Percentiles rank a stretch among this genome's conserved stretches.
Evolutionary conservation across 2,113 vertebrate species (phyloP).

Genomic region (Cyphomyrus plagiostoma): DNA sequence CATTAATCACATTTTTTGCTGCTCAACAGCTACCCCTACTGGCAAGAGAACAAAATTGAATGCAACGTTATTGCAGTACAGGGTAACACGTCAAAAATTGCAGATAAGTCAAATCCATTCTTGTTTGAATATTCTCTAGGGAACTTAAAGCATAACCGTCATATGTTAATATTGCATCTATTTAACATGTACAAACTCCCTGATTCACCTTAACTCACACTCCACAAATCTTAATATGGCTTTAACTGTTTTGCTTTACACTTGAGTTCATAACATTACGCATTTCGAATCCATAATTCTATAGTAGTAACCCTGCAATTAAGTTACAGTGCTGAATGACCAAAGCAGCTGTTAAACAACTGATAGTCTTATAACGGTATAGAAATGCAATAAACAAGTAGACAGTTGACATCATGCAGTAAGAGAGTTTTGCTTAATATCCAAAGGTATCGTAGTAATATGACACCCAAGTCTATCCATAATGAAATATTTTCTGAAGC

Average conservation of each 20-base stretch:
- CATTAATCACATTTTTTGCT: constrained; percentile 29
- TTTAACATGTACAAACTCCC: constrained; percentile 6
- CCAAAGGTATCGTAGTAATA: neutral
- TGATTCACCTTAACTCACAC: constrained; percentile 6
- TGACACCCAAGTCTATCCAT: neutral
- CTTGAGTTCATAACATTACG: neutral
- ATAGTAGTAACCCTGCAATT: constrained; percentile 3
- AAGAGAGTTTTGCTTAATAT: neutral
- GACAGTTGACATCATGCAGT: neutral
- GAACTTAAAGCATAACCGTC: neutral
- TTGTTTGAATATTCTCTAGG: neutral
- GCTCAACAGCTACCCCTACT: constrained; percentile 52
- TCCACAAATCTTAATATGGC: constrained; percentile 13
- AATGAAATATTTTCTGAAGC: neutral
- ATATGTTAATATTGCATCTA: constrained; percentile 1
- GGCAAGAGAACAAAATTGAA: constrained; percentile 46
- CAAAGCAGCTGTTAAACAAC: neutral
- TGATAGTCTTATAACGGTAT: neutral
- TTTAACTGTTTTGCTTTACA: constrained; percentile 3
- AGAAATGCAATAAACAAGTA: neutral
- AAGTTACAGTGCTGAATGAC: neutral
- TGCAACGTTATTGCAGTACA: constrained; percentile 19
- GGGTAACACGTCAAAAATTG: constrained; percentile 29
- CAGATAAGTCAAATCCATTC: constrained; percentile 31
- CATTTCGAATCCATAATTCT: neutral